These are phyloP conservation scores for Coptotermes formosanus DNA, from an alignment of 1,140 invertebrate species.

Conservation along the genomic window DNA sequence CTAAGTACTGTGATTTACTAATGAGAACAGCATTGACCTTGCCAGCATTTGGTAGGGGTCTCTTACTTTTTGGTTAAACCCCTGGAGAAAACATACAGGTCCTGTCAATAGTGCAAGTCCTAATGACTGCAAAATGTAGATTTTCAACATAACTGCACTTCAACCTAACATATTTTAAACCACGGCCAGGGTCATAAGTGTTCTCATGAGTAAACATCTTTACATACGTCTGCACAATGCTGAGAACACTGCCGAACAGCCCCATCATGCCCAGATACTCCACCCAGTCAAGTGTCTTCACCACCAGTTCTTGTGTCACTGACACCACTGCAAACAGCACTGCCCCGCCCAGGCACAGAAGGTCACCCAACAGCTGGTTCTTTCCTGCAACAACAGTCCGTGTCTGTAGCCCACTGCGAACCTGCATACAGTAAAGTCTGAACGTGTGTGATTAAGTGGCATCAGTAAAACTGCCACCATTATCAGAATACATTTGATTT, in stretches of 20 bases:
- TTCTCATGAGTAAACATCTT: neutral
- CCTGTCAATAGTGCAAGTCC: no score
- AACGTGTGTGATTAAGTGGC: neutral
- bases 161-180: no score
- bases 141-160: no score
- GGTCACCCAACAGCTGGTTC: conserved; percentile 78
- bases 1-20: no score
- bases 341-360: conserved; percentile 79
- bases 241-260: conserved; percentile 76
- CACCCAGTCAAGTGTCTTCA: conserved; percentile 74
- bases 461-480: neutral
- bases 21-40: no score
- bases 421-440: no score
- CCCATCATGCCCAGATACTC: conserved; percentile 86
- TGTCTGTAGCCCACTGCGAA: neutral
- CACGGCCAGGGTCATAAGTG: no score
- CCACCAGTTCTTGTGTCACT: conserved; percentile 78
- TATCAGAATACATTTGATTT: neutral
- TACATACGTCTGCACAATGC: conserved; percentile 76
- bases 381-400: conserved; percentile 56
- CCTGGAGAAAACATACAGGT: no score
- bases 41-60: no score
- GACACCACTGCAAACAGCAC: conserved; percentile 79
- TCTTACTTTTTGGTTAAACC: no score
- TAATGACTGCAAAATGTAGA: no score